Conservation (phyloP, 2,888 invertebrate genomes). For the Sycophila texana region DNA sequence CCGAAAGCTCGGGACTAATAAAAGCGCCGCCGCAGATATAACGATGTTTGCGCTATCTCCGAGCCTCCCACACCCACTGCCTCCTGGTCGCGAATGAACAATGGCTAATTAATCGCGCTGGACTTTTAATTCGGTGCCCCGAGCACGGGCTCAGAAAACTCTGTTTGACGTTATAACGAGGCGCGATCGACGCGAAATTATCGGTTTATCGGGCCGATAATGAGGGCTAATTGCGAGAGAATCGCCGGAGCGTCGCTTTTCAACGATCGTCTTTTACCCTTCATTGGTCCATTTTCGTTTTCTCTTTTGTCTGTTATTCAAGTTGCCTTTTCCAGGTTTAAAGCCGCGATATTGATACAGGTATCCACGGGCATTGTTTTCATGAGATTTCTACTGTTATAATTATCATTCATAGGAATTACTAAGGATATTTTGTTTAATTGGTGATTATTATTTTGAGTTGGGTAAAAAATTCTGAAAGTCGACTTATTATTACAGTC, state of each 20-base stretch:
- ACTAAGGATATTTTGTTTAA: too few species aligned
- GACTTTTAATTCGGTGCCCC: constrained; percentile 25
- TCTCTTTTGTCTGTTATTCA: too few species aligned
- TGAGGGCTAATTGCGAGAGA: constrained; percentile 43
- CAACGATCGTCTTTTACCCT: background rate
- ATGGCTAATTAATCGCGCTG: constrained; percentile 49
- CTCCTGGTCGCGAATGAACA: constrained; percentile 16
- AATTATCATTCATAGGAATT: too few species aligned
- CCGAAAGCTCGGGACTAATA: constrained; percentile 1
- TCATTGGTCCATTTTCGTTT: background rate
- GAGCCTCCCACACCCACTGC: background rate
- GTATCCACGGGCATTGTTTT: too few species aligned
- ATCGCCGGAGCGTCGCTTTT: constrained; percentile 14
- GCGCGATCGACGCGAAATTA: constrained; percentile 35
- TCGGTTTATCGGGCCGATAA: constrained; percentile 38
- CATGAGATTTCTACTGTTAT: too few species aligned
- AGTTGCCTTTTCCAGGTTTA: too few species aligned
- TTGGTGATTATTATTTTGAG: too few species aligned
- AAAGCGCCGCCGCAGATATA: constrained; percentile 17
- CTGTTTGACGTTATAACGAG: constrained; percentile 44
- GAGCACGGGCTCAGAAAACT: constrained; percentile 11
- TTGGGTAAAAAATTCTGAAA: too few species aligned
- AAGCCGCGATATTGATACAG: too few species aligned
- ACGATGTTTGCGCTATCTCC: constrained; percentile 49
- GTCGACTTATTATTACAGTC: too few species aligned